Conservation (phyloP, 2,888 invertebrate genomes). For the Drosophila sordidula region DNA sequence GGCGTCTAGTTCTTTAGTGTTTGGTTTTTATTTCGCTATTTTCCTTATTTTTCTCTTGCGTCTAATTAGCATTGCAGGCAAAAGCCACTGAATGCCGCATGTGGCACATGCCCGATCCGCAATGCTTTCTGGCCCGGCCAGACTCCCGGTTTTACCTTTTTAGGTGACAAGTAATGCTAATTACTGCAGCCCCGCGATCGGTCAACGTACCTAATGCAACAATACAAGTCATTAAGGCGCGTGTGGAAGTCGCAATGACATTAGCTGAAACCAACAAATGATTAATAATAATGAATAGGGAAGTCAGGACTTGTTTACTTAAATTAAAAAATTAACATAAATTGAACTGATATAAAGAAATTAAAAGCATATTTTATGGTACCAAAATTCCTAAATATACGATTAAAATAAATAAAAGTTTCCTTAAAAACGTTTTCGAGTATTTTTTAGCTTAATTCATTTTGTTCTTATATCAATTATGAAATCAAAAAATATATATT, state of each 20-base stretch:
- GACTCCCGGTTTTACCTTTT: conserved; percentile 27
- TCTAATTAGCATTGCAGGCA: conserved; percentile 49
- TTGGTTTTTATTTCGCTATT: neutral
- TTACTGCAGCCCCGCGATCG: conserved; percentile 29
- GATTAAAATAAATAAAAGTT: no score
- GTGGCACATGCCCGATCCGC: conserved; percentile 6
- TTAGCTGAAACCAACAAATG: neutral
- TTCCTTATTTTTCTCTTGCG: conserved; percentile 10
- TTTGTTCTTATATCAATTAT: no score
- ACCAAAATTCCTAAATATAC: no score
- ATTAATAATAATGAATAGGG: no score
- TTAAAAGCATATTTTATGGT: no score
- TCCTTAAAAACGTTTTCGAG: no score
- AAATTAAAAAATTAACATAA: no score
- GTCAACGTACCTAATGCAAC: conserved; percentile 24
- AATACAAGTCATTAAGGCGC: conserved; percentile 19
- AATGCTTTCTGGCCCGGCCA: conserved; percentile 2
- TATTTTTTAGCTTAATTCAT: no score
- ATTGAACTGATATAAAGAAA: no score
- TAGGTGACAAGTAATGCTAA: conserved; percentile 53
- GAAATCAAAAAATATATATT: no score
- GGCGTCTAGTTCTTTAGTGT: conserved; percentile 30
- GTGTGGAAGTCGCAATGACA: conserved; percentile 4
- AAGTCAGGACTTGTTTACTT: no score
- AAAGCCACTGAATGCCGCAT: conserved; percentile 11